Percentiles rank a stretch among this genome's conserved stretches.
phyloP scores from a whole-genome alignment of 2,888 invertebrate genomes.

The Sminthurides aquaticus region DNA sequence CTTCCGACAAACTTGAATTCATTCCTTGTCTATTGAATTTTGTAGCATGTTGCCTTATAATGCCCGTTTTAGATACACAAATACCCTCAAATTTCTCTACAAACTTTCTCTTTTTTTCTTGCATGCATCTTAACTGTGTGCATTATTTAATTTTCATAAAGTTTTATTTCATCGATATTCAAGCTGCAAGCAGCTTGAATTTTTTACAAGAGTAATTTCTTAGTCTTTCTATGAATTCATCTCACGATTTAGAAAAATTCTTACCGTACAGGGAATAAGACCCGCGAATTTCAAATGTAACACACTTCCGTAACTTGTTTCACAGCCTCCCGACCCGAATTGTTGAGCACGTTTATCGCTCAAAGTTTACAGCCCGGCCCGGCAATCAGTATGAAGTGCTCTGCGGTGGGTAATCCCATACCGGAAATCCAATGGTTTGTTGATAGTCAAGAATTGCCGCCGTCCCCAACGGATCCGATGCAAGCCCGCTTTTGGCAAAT shows the following conservation, averaged over 20 bases:
- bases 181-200: too few species aligned
- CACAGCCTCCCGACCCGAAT: constrained; percentile 68
- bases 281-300: background rate
- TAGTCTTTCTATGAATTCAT: background rate
- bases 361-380: constrained; percentile 51
- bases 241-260: background rate
- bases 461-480: constrained; percentile 21
- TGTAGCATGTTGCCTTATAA: too few species aligned
- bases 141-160: too few species aligned
- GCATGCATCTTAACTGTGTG: too few species aligned
- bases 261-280: background rate
- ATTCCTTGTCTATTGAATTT: too few species aligned
- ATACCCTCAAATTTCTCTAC: too few species aligned
- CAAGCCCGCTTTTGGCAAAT: constrained; percentile 24
- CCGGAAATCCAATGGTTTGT: constrained; percentile 36
- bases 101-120: too few species aligned
- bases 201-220: too few species aligned
- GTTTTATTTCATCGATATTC: too few species aligned
- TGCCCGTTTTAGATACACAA: too few species aligned
- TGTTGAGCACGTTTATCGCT: constrained; percentile 76
- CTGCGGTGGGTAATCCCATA: constrained; percentile 60
- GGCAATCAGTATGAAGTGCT: constrained; percentile 69
- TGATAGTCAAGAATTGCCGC: constrained; percentile 30
- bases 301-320: background rate
- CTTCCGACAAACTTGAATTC: background rate